Percentiles rank a stretch among this genome's conserved stretches.
Evolutionary conservation across 2,888 invertebrate genomes (phyloP).

Genomic region (Drosophila testacea): DNA sequence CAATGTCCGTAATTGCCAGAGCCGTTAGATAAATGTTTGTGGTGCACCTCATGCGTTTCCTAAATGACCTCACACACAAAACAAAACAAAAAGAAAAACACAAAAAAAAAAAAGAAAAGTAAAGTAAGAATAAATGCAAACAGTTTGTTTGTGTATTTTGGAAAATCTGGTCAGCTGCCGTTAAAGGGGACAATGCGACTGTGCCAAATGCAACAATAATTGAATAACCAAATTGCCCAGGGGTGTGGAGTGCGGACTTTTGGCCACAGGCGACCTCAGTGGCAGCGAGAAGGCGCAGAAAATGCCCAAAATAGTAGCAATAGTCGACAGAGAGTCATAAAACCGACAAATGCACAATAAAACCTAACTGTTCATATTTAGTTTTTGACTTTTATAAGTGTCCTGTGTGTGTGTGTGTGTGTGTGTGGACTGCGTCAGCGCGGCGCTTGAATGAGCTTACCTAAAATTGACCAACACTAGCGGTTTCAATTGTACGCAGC

Average conservation of each 20-base stretch:
- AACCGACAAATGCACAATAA: conserved; percentile 67
- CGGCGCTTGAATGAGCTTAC: conserved; percentile 29
- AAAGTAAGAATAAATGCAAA: conserved; percentile 44
- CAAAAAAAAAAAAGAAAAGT: conserved; percentile 12
- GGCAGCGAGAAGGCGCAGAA: conserved; percentile 2
- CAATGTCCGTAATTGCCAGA: conserved; percentile 89
- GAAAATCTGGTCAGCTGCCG: conserved; percentile 52
- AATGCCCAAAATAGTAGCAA: conserved; percentile 43
- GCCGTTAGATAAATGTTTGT: conserved; percentile 91
- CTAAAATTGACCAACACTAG: conserved; percentile 8
- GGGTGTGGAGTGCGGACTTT: conserved; percentile 17
- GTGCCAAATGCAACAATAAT: conserved; percentile 69
- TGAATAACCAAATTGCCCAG: conserved; percentile 68
- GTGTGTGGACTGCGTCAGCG: conserved; percentile 3
- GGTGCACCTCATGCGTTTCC: conserved; percentile 90
- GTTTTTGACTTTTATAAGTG: conserved; percentile 36
- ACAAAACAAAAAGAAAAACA: conserved; percentile 3
- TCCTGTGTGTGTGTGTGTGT: background rate
- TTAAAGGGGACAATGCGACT: conserved; percentile 37
- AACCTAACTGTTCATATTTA: conserved; percentile 69
- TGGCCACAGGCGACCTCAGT: background rate
- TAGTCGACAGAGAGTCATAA: conserved; percentile 63
- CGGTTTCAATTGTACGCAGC: background rate
- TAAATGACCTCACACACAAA: conserved; percentile 59
- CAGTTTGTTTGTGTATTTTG: conserved; percentile 31